Percentiles rank a stretch among this genome's conserved stretches.
Evolutionary conservation across 2,113 vertebrate genomes (phyloP).

Genomic region (Oostethus manadensis): DNA sequence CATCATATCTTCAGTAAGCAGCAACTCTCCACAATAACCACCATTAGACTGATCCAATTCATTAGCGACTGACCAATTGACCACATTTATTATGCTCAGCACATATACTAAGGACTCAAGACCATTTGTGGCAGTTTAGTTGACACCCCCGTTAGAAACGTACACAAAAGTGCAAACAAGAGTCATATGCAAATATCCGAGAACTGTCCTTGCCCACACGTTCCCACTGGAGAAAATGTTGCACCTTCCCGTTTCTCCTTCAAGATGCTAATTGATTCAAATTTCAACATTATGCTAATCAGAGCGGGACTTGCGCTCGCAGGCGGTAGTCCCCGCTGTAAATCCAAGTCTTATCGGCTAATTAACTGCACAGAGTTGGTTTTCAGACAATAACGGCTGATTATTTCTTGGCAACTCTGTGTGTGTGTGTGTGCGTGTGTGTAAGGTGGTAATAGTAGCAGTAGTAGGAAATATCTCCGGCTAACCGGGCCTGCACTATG

Average conservation of each 20-base stretch:
- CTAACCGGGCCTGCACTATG: constrained; percentile 32
- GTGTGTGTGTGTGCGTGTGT: constrained; percentile 6
- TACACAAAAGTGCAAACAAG: constrained; percentile 22
- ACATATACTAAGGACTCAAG: constrained; percentile 8
- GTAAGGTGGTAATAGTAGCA: background rate
- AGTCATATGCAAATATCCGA: constrained; percentile 52
- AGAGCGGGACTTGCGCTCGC: constrained; percentile 33
- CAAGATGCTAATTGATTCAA: constrained; percentile 58
- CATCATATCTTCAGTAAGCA: too few species aligned
- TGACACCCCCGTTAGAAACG: constrained; percentile 5
- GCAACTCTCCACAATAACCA: too few species aligned
- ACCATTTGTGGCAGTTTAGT: constrained; percentile 19
- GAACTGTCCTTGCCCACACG: constrained; percentile 42
- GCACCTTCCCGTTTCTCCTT: constrained; percentile 55
- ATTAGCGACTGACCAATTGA: too few species aligned
- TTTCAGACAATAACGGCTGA: constrained; percentile 44
- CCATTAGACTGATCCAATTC: too few species aligned
- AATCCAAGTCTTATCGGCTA: constrained; percentile 57
- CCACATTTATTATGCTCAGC: too few species aligned
- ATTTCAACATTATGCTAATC: constrained; percentile 62
- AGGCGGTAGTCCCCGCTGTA: constrained; percentile 39
- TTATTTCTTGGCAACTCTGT: constrained; percentile 5
- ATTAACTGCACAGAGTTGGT: constrained; percentile 62
- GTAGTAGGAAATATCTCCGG: constrained; percentile 36
- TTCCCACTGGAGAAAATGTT: constrained; percentile 42